A percentile compares a stretch with the other conserved stretches of the same genome.
phyloP scores from a whole-genome alignment of 2,797 vertebrate genomes.

The Falco naumanni region DNA sequence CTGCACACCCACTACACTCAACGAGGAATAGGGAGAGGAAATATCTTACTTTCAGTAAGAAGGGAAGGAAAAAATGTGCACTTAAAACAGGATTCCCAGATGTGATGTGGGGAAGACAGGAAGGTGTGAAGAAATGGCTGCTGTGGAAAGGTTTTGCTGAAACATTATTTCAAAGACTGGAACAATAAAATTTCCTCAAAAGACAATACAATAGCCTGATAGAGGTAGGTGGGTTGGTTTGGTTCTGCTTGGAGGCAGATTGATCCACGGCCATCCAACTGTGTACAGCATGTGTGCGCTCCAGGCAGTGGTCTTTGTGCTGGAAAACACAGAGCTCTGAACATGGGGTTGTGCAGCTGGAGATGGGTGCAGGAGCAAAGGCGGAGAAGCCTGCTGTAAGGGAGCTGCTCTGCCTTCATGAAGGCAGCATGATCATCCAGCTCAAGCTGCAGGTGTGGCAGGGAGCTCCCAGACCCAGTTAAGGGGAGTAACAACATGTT shows the following conservation, averaged over 20 bases:
- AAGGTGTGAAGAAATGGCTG: neutral
- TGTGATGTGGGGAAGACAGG: neutral
- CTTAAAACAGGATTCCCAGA: neutral
- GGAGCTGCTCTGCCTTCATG: neutral
- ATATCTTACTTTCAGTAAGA: neutral
- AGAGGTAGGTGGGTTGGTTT: neutral
- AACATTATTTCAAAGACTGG: neutral
- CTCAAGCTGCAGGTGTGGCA: accelerated
- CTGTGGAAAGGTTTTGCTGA: neutral
- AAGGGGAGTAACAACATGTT: neutral
- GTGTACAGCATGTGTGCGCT: too few species aligned
- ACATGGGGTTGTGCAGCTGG: neutral
- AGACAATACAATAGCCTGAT: neutral
- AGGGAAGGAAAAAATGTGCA: neutral
- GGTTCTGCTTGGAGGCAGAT: neutral
- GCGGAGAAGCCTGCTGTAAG: neutral
- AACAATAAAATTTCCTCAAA: neutral
- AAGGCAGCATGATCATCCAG: neutral
- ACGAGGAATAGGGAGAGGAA: neutral
- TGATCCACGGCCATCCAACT: neutral
- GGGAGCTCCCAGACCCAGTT: neutral
- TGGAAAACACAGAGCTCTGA: neutral
- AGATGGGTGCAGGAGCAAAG: neutral
- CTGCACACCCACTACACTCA: neutral
- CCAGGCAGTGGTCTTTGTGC: neutral